Evolutionary conservation across 2,113 vertebrate species (phyloP).

Genomic region (Plecturocebus donacophilus): DNA sequence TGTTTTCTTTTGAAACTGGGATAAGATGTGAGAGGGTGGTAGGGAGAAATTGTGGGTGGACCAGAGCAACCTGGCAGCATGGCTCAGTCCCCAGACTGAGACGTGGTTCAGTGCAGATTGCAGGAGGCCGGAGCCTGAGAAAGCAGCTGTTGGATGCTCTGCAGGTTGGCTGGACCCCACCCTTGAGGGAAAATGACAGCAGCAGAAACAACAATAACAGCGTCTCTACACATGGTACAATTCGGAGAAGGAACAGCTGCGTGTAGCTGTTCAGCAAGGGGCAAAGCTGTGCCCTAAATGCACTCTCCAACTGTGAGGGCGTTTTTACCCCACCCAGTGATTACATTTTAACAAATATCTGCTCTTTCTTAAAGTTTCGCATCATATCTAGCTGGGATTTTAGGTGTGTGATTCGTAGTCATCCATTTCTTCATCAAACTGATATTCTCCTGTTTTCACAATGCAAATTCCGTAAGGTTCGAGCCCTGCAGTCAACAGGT

Average conservation of each 20-base stretch:
- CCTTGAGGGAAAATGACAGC: neutral
- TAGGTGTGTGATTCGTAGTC: neutral
- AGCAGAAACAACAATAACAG: neutral
- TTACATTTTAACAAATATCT: neutral
- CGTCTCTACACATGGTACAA: neutral
- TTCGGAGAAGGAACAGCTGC: neutral
- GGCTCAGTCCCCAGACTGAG: too few relatives aligned
- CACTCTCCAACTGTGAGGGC: too few relatives aligned
- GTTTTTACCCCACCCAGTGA: neutral
- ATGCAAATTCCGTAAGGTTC: accelerated
- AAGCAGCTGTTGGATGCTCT: neutral
- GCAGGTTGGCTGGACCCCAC: accelerated
- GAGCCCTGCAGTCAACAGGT: neutral
- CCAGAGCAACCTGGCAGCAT: neutral
- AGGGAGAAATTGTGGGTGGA: neutral
- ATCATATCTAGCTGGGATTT: neutral
- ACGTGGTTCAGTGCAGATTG: neutral
- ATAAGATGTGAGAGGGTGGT: neutral
- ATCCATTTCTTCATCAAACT: neutral
- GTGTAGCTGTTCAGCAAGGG: neutral
- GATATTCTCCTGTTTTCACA: neutral
- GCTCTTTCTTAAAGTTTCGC: neutral
- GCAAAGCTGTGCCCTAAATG: neutral
- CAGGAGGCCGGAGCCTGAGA: neutral
- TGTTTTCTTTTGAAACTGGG: neutral